Base-by-base conservation (phyloP, 2,888 invertebrate species). In the Selenia dentaria region DNA sequence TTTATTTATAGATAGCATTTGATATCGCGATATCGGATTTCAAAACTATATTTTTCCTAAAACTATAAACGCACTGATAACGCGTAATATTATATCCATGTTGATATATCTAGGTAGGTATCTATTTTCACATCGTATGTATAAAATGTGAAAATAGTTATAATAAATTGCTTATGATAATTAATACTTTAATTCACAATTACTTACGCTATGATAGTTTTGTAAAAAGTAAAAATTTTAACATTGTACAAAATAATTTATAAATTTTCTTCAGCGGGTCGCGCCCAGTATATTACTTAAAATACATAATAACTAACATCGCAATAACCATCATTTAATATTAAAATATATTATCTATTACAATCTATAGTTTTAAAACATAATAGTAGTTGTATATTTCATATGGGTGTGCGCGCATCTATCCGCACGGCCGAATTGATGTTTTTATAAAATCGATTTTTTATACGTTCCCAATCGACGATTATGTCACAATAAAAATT, bases 211-310 rank as follows among this genome's bases (percentile, higher is more conserved):
- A 67, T 70, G 64, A 69, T 79, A 74, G 77, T n/a, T 75, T 81
- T n/a, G n/a, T n/a, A n/a, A 72, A 79, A 83, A 84, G 82, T 86
- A 78, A 67, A 65, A 70, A 64, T 65, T 71, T 69, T 73, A 81
- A 81, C 70, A 76, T 76, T 78, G 70, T 87, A 87, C 79, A 83
- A 82, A 87, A 86, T 88, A 88, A 85, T 83, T 84, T 83, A 86
- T 77, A 79, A 60, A 61, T 62, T 73, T 68, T 63, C 67, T 64
- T 64, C 55, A 62, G 54, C 58, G 67, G 63, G 50, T 51, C 43
- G 56, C 56, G 43, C 57, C 67, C 70, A 47, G 46, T 57, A 63
- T 50, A n/a, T n/a, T n/a, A n/a, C n/a, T 25, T 50, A 61, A 70
- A 64, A 70, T 73, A 73, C 67, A 68, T 66, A 64, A 65, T 74